Percentiles rank a stretch among this genome's conserved stretches.
Conservation (phyloP, 2,797 vertebrate species). For the Sitta carolinensis region DNA sequence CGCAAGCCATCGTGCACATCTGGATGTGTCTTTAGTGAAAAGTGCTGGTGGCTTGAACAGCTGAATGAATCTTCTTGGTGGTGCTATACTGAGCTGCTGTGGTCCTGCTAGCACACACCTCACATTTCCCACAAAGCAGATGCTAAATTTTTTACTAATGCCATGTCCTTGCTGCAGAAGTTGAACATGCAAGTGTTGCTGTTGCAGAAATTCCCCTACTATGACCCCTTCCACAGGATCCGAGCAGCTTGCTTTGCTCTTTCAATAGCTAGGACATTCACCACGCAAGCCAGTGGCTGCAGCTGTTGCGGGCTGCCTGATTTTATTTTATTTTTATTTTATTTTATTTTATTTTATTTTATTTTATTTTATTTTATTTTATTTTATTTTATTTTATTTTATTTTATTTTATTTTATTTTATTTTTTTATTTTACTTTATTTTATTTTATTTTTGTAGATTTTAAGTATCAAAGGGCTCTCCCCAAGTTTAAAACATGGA, state of each 20-base stretch:
- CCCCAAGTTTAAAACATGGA: neutral
- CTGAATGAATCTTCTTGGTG: neutral
- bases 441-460: neutral
- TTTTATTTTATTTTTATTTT: neutral
- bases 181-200: neutral
- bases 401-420: neutral
- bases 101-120: neutral
- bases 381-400: neutral
- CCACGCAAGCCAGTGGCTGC: neutral
- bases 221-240: neutral
- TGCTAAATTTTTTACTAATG: neutral
- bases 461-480: neutral
- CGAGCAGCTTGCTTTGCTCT: neutral
- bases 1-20: neutral
- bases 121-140: neutral
- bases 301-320: fast-evolving
- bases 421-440: neutral
- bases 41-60: neutral
- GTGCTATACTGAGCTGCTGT: neutral
- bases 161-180: neutral
- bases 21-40: neutral
- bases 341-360: neutral
- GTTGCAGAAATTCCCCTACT: neutral
- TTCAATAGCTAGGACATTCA: neutral
- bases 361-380: neutral